phyloP scores from a whole-genome alignment of 2,888 invertebrate genomes.

The Tubulanus polymorphus region DNA sequence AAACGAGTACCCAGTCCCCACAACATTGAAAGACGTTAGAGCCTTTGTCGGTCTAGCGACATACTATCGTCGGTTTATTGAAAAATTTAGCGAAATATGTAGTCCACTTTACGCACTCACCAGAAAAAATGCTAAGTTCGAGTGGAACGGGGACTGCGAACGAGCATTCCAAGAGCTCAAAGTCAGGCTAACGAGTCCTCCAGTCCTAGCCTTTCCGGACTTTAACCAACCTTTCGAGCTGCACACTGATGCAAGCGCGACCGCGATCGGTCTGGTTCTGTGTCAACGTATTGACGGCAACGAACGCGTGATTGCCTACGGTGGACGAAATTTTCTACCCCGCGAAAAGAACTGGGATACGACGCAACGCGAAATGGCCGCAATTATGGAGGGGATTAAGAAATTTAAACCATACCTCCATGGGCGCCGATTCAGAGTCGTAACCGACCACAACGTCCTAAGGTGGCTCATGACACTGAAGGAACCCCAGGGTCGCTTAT shows the following conservation, averaged over 20 bases:
- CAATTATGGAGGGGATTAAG: not conserved
- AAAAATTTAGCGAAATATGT: slow-evolving; percentile 5
- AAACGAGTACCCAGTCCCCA: not conserved
- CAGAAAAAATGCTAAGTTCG: not conserved
- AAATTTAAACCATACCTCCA: not conserved
- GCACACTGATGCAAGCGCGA: not conserved
- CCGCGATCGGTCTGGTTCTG: not conserved
- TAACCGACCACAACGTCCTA: not conserved
- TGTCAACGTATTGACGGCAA: not conserved
- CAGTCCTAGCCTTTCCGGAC: not conserved
- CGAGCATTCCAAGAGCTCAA: not conserved
- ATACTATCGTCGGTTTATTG: slow-evolving; percentile 11
- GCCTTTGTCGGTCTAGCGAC: slow-evolving; percentile 6
- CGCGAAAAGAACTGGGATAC: not conserved
- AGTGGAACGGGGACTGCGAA: not conserved
- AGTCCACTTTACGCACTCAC: slow-evolving; percentile 1
- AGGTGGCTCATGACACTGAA: not conserved
- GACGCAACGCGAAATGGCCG: not conserved
- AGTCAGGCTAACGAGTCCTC: not conserved
- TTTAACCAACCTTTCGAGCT: not conserved
- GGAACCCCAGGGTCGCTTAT: not conserved
- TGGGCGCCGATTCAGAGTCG: not conserved
- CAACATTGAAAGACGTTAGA: slow-evolving; percentile 1
- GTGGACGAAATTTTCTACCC: not conserved
- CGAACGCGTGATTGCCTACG: not conserved